Percentiles rank a stretch among this genome's conserved stretches.
These are phyloP conservation scores for Steromphala cineraria DNA, from an alignment of 2,888 invertebrate genomes.

Conservation along the genomic window DNA sequence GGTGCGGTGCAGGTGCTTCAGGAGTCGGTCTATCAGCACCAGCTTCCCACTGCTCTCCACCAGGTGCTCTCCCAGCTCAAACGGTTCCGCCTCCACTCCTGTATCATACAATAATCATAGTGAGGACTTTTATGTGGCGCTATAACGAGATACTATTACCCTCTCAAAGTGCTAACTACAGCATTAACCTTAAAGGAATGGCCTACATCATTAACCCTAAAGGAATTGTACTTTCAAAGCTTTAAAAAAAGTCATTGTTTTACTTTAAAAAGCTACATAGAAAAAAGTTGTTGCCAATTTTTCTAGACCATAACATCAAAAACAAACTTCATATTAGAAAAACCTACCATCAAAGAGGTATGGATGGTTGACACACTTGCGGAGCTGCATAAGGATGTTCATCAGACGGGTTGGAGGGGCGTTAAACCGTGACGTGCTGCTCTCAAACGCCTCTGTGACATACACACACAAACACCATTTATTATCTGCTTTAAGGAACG, in stretches of 20 bases:
- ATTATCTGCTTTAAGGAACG: no score
- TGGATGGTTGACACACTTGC: conserved; percentile 76
- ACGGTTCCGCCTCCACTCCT: conserved; percentile 77
- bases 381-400: conserved; percentile 75
- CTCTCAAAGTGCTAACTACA: no score
- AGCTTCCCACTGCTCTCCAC: conserved; percentile 75
- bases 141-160: no score
- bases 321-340: no score
- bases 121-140: no score
- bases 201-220: no score
- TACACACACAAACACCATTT: not conserved
- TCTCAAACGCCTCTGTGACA: conserved; percentile 64
- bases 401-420: conserved; percentile 61
- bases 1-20: conserved; percentile 64
- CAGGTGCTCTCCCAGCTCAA: conserved; percentile 76
- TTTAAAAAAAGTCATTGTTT: no score
- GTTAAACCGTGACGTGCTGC: conserved; percentile 14
- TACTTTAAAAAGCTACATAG: no score
- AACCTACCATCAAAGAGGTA: conserved; percentile 75
- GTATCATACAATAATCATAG: not conserved
- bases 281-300: no score
- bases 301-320: no score
- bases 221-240: no score
- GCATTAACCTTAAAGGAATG: no score
- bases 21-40: conserved; percentile 72